These are phyloP conservation scores for Scaptomyza parva DNA, from an alignment of 2,888 invertebrate genomes.

Conservation along the genomic window DNA sequence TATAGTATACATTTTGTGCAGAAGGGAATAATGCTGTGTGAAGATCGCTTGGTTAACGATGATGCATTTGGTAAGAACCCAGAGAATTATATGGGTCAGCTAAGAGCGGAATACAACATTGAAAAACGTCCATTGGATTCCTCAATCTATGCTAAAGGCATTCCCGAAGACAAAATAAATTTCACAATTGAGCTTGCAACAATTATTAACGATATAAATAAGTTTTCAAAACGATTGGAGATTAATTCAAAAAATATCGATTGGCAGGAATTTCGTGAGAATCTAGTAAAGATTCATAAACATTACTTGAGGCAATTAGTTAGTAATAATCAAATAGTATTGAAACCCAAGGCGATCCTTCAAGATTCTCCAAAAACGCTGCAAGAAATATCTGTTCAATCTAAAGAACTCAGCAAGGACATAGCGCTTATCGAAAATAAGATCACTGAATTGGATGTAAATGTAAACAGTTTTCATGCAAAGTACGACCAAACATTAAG, in stretches of 20 bases:
- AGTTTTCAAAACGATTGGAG: constrained; percentile 39
- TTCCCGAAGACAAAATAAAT: not conserved
- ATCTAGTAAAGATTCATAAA: constrained; percentile 45
- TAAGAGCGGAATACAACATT: not conserved
- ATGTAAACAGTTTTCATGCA: constrained; percentile 22
- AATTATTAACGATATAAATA: constrained; percentile 36
- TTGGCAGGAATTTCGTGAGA: constrained; percentile 47
- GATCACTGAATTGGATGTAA: constrained; percentile 31
- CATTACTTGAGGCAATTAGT: constrained; percentile 23
- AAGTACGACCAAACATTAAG: constrained; percentile 19
- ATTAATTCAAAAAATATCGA: constrained; percentile 17
- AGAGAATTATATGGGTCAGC: not conserved
- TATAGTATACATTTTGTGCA: not conserved
- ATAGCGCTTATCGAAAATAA: constrained; percentile 23
- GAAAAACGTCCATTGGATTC: not conserved
- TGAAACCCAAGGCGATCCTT: not conserved
- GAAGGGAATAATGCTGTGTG: constrained; percentile 6
- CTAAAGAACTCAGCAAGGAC: constrained; percentile 12
- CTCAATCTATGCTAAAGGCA: not conserved
- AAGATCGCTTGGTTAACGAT: not conserved
- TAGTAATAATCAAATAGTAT: not conserved
- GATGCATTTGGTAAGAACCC: not conserved
- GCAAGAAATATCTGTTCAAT: not conserved
- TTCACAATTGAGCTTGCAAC: not conserved
- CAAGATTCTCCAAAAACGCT: not conserved